Percentiles rank a stretch among this genome's conserved stretches.
Conservation (phyloP, 2,113 vertebrate genomes). For the Scalopus aquaticus region DNA sequence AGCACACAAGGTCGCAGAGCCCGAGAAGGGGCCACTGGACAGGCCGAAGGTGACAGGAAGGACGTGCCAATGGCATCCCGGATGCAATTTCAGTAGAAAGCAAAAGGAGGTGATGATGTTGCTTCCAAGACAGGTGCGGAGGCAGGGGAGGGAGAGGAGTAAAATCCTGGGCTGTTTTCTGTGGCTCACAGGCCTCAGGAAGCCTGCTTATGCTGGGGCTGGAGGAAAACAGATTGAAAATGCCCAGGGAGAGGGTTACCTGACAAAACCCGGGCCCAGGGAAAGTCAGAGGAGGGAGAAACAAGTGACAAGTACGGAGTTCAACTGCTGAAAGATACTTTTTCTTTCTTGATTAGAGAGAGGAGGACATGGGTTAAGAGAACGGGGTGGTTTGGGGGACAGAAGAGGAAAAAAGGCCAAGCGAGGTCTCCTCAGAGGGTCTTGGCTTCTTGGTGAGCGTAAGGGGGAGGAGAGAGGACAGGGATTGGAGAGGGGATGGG, state of each 20-base stretch:
- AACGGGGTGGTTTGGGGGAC: not conserved
- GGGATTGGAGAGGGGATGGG: rapidly evolving
- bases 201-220: not conserved
- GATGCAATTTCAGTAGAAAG: not conserved
- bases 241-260: not conserved
- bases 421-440: not conserved
- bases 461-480: rapidly evolving
- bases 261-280: not conserved
- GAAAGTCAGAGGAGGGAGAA: not conserved
- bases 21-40: rapidly evolving
- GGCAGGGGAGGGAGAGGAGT: not conserved
- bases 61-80: rapidly evolving
- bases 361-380: not conserved
- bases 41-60: rapidly evolving
- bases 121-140: not conserved
- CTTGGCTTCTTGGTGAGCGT: not conserved
- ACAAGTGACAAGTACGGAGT: not conserved
- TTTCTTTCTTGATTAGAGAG: not conserved
- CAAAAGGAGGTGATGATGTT: not conserved
- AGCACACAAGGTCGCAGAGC: not conserved
- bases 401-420: not conserved
- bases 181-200: not conserved
- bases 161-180: not conserved
- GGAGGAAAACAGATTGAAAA: not conserved
- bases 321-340: not conserved